Evolutionary conservation across 2,113 vertebrate genomes (phyloP), one percentile per base, ranked within the genome.

Genomic region (Psittacus erithacus): DNA sequence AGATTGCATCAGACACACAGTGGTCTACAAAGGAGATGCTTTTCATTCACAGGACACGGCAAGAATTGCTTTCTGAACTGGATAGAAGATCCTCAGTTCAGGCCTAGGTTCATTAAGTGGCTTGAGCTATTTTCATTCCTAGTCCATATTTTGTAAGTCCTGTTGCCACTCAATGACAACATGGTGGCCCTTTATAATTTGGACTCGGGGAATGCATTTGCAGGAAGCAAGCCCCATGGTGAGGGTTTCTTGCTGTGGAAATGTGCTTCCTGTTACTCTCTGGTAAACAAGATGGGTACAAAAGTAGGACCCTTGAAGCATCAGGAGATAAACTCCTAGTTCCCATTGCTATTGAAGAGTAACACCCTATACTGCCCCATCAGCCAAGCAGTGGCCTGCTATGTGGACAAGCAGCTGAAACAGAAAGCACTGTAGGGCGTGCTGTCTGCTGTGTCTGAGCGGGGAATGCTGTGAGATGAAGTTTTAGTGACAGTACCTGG

Each of bases 121-220:
- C 13, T 47, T 77, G 8, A 82, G 17, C 17, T 20, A 29, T 38
- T 63, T 49, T 13, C 10, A 46, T 64, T 64, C 49, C 6, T 19
- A 27, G 29, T 13, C 46, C 15, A 4, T 27, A 3, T 39, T 63
- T 65, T 65, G 18, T 7, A 71, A 87, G 27, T 38, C 23, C 6
- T 17, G 0, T 43, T 53, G n/a, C 16, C 27, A 2, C 59, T n/a
- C 18, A 39, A 8, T 28, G 44, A 52, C 9, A 13, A 22, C 1
- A 5, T 14, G 39, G 50, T 47, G 27, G 8, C 23, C 17, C 23
- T 50, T 73, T 27, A 7, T 39, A 25, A 23, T 60, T 39, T 57
- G 33, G 28, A 44, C 23, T 44, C 2, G 1, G 10, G 10, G n/a
- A 71, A 59, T 38, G 25, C 15, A 38, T 19, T 44, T 24, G 24